Percentiles rank a stretch among this genome's conserved stretches.
These are phyloP conservation scores for Orthonyx spaldingii DNA, from an alignment of 2,113 vertebrate genomes.

Conservation along the genomic window DNA sequence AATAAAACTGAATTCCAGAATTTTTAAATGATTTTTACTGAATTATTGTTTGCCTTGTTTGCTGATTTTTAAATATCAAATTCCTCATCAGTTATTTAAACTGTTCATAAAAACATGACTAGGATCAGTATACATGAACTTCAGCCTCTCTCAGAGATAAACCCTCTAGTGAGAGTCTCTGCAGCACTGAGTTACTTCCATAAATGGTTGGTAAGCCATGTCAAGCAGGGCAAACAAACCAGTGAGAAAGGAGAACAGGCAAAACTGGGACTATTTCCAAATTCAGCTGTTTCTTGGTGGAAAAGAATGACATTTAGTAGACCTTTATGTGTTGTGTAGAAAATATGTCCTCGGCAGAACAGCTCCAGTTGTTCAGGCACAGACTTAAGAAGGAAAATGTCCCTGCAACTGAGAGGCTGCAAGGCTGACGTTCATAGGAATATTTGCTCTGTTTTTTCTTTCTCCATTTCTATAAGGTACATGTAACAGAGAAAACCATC, in stretches of 20 bases:
- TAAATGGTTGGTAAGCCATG: not conserved
- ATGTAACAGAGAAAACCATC: not conserved
- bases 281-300: not conserved
- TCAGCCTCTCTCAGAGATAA: not conserved
- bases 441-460: not conserved
- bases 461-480: not conserved
- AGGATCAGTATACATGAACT: not conserved
- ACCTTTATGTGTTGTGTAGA: not conserved
- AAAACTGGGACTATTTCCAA: not conserved
- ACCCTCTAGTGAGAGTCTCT: not conserved
- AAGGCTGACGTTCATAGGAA: not conserved
- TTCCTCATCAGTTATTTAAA: not conserved
- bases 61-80: accelerated
- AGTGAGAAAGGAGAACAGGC: not conserved
- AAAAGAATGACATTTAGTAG: not conserved
- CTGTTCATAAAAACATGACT: not conserved
- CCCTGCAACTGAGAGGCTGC: not conserved
- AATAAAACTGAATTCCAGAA: not conserved
- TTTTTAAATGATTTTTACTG: not conserved
- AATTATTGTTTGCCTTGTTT: not conserved
- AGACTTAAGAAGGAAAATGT: not conserved
- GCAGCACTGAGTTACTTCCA: not conserved
- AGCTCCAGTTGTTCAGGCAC: not conserved
- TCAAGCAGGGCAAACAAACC: not conserved
- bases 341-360: not conserved